Percentiles rank a stretch among this genome's conserved stretches.
phyloP scores from a whole-genome alignment of 2,113 vertebrate species.

The Trichechus manatus region DNA sequence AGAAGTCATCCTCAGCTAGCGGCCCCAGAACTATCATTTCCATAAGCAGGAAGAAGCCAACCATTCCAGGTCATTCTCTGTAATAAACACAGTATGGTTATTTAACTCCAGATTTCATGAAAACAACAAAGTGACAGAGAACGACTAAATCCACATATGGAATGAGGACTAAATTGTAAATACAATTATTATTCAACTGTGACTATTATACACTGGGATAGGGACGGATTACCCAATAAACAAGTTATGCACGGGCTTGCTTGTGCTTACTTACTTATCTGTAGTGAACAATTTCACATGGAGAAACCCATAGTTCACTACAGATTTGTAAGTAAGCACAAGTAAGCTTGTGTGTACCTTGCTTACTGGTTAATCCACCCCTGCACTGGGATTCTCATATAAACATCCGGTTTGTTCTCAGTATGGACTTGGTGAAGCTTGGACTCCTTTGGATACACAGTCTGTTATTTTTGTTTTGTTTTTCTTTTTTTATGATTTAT shows the following conservation, averaged over 20 bases:
- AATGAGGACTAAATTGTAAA: neutral
- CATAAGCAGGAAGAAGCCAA: neutral
- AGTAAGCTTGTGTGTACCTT: no score
- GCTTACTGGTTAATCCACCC: no score
- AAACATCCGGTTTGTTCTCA: neutral
- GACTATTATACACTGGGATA: neutral
- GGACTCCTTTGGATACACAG: neutral
- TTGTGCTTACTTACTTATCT: no score
- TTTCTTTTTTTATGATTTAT: neutral
- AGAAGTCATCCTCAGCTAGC: neutral
- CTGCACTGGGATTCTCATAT: neutral
- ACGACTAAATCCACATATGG: neutral
- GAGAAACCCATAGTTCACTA: no score
- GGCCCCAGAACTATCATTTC: neutral
- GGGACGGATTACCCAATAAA: no score
- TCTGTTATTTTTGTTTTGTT: neutral
- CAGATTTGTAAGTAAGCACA: no score
- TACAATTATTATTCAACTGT: neutral
- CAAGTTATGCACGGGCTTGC: no score
- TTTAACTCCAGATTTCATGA: neutral
- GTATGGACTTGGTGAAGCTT: neutral
- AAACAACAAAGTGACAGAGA: slow-evolving; percentile 22
- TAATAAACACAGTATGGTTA: neutral
- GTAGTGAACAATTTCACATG: no score
- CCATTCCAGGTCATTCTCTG: neutral